Conservation (phyloP, 2,888 invertebrate genomes). For the Ichneumon xanthorius region DNA sequence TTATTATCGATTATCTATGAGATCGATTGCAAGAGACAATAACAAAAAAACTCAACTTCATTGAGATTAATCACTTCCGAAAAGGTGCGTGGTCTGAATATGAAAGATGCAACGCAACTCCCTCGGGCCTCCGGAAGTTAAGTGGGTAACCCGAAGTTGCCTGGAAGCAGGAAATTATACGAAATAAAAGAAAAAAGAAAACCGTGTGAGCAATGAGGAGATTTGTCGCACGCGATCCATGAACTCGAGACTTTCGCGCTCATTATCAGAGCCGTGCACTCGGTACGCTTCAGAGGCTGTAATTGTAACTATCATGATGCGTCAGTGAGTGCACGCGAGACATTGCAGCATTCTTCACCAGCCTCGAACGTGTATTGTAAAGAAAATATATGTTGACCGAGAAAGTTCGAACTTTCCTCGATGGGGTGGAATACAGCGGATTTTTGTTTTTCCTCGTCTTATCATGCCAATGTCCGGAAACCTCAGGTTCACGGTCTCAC, state of each 20-base stretch:
- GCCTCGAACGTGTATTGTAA: neutral
- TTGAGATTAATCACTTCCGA: neutral
- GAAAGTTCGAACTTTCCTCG: slow-evolving; percentile 5
- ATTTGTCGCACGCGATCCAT: slow-evolving; percentile 30
- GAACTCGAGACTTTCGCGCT: slow-evolving; percentile 27
- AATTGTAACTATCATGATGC: neutral
- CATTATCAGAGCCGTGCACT: neutral
- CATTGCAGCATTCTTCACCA: slow-evolving; percentile 1
- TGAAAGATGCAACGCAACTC: neutral
- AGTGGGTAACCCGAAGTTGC: too few species aligned
- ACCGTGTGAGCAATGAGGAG: neutral
- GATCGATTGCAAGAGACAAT: neutral
- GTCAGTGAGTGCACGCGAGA: neutral
- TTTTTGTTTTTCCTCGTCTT: neutral
- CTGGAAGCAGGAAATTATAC: neutral
- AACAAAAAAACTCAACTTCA: neutral
- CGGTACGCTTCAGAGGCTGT: neutral
- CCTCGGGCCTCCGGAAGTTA: neutral
- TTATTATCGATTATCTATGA: neutral
- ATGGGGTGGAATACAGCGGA: neutral
- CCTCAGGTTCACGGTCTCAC: slow-evolving; percentile 8
- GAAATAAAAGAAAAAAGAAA: neutral
- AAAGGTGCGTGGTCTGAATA: neutral
- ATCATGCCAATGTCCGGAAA: slow-evolving; percentile 1
- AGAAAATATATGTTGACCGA: neutral